Base-by-base conservation (phyloP, 2,113 vertebrate species). In the Oncorhynchus masou region DNA sequence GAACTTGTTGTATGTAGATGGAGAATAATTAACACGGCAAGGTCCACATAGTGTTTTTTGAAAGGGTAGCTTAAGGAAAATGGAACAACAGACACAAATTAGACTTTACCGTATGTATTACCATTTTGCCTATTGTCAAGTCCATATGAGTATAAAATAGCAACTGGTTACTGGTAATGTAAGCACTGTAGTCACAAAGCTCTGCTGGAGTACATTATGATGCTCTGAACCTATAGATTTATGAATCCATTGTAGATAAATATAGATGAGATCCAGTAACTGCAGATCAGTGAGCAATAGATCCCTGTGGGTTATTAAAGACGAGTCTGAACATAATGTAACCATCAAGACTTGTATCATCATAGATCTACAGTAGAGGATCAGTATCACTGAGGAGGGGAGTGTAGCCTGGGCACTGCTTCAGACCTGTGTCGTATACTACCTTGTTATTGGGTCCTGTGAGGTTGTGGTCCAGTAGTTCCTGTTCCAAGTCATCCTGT, bases 401-500 rank as follows among this genome's bases (percentile, higher is more conserved):
- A 57, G 51, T 57, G 51, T 8, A n/a, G 19, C 6, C n/a, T 1
- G 8, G 22, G n/a, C n/a, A 22, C 19, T 62, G 59, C n/a, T 22
- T 62, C 20, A 62, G 59, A n/a, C n/a, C n/a, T n/a, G n/a, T 62
- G 2, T 2, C 3, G n/a, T 62, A 39, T 13, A 64, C 22, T 79
- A 94, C 94, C 93, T 94, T 95, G 75, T 90, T 85, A 62, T 93
- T 93, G 29, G 91, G 87, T 57, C 93, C 93, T 3, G 91, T 85
- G 11, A 95, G 90, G 34, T 85, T 95, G 0, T 97, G 97, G 62
- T 99, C 98, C 88, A 99, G 91, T 27, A 99, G 92, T 84, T 99
- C 98, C 91, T 97, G 97, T 88, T 99, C 98, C 86, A 99, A 91
- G 81, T 99, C 98, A 4, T 99, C 97, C 86, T 98, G 98, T 15